Conservation (phyloP, 2,113 vertebrate genomes). For the Calyptomena viridis region DNA sequence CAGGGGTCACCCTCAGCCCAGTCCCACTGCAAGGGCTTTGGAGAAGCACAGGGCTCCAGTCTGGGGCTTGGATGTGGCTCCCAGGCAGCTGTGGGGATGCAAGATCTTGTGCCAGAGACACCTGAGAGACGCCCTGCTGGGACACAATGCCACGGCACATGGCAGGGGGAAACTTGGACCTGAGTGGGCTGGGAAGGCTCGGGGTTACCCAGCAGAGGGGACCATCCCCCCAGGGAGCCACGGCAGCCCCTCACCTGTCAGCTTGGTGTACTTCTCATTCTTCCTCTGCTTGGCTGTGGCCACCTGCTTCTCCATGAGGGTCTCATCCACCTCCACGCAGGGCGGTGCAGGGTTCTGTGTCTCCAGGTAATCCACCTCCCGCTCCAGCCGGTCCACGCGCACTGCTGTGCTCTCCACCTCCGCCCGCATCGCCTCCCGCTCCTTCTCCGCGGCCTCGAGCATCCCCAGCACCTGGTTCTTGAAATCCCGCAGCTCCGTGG, state of each 20-base stretch:
- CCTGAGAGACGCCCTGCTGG: background rate
- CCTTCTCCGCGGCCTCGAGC: constrained; percentile 80
- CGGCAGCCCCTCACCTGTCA: constrained; percentile 80
- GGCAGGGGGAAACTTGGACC: rapidly evolving
- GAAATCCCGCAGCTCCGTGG: constrained; percentile 86
- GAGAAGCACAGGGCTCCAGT: background rate
- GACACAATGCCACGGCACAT: rapidly evolving
- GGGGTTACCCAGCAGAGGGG: rapidly evolving
- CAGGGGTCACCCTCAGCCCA: background rate
- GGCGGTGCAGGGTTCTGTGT: constrained; percentile 83
- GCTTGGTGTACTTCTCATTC: constrained; percentile 81
- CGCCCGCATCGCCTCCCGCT: constrained; percentile 74
- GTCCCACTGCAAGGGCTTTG: background rate
- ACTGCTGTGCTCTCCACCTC: constrained; percentile 79
- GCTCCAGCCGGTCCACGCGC: constrained; percentile 84
- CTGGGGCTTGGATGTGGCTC: background rate
- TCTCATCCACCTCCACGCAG: constrained; percentile 85
- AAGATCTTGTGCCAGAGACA: background rate
- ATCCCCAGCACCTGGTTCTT: constrained; percentile 85
- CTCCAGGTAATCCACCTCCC: constrained; percentile 90
- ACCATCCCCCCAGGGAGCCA: background rate
- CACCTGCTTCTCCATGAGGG: constrained; percentile 81
- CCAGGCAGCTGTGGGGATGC: background rate
- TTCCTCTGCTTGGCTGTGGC: constrained; percentile 80
- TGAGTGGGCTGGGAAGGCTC: background rate